Conservation (phyloP, 2,797 vertebrate genomes). For the Neosalanx taihuensis region DNA sequence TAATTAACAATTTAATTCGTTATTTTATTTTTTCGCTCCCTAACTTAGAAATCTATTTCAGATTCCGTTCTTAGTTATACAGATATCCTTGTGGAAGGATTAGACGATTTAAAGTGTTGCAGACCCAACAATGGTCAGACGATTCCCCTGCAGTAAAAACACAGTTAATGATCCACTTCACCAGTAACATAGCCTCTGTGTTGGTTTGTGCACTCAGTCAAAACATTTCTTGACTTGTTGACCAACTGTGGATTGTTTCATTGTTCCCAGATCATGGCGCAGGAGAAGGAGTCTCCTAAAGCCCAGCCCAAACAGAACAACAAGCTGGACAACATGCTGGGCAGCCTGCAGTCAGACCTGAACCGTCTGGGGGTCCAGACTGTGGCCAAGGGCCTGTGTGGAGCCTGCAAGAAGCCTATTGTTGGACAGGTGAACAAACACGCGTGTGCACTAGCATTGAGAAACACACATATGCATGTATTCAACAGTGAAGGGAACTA, state of each 20-base stretch:
- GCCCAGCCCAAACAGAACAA: constrained; percentile 84
- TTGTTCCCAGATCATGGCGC: constrained; percentile 81
- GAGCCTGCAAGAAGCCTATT: constrained; percentile 95
- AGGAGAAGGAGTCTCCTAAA: constrained; percentile 81
- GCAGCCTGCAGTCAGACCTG: constrained; percentile 91
- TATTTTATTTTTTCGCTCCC: not conserved
- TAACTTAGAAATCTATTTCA: not conserved
- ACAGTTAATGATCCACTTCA: too few relatives aligned
- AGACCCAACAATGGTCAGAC: too few relatives aligned
- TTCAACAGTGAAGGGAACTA: not conserved
- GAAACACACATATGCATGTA: not conserved
- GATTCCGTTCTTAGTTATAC: not conserved
- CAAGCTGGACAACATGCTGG: constrained; percentile 95
- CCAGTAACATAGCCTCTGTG: too few relatives aligned
- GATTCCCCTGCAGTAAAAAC: too few relatives aligned
- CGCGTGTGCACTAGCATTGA: not conserved
- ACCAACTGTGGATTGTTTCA: constrained; percentile 20
- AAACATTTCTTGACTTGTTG: not conserved
- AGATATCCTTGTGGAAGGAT: not conserved
- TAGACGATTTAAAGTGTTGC: too few relatives aligned
- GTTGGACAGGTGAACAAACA: constrained; percentile 83
- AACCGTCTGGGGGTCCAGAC: constrained; percentile 91
- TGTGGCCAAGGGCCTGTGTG: constrained; percentile 91
- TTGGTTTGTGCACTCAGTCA: not conserved
- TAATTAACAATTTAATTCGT: not conserved